Percentiles rank a stretch among this genome's conserved stretches.
These are phyloP conservation scores for Cryptotis parvus DNA, from an alignment of 2,113 vertebrate species.

Conservation along the genomic window DNA sequence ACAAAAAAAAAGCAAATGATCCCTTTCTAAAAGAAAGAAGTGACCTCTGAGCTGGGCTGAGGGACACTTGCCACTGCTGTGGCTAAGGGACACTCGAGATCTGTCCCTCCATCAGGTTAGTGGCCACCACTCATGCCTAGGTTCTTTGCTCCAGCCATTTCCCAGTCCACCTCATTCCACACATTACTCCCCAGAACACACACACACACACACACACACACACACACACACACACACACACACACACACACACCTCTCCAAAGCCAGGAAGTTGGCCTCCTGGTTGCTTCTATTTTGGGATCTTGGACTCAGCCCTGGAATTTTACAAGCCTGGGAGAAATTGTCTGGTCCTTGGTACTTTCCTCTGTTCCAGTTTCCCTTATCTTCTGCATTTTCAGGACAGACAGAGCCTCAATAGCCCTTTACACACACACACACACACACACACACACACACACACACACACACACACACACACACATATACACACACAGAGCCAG, in stretches of 20 bases:
- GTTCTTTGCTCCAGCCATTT: not conserved
- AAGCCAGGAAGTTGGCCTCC: conserved; percentile 86
- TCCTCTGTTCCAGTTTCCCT: conserved; percentile 29
- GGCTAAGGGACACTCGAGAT: conserved; percentile 75
- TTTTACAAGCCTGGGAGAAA: conserved; percentile 85
- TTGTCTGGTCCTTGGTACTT: conserved; percentile 63
- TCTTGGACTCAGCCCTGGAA: conserved; percentile 81
- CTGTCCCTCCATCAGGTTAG: conserved; percentile 74
- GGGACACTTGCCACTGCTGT: conserved; percentile 35
- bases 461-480: no score
- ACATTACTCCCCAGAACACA: not conserved
- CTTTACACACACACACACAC: not conserved
- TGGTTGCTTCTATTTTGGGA: conserved; percentile 83
- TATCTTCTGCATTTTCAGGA: not conserved
- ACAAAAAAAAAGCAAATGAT: conserved; percentile 10
- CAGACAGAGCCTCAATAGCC: not conserved
- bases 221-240: not conserved
- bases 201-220: conserved; percentile 46
- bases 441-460: no score
- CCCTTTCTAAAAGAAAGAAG: conserved; percentile 68
- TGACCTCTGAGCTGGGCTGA: rapidly evolving
- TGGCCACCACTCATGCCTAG: conserved; percentile 73
- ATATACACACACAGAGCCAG: no score
- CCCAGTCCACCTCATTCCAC: not conserved
- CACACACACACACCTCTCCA: conserved; percentile 68